Evolutionary conservation across 2,113 vertebrate genomes (phyloP), one percentile per base, ranked within the genome.

Genomic region (Ochotona princeps): DNA sequence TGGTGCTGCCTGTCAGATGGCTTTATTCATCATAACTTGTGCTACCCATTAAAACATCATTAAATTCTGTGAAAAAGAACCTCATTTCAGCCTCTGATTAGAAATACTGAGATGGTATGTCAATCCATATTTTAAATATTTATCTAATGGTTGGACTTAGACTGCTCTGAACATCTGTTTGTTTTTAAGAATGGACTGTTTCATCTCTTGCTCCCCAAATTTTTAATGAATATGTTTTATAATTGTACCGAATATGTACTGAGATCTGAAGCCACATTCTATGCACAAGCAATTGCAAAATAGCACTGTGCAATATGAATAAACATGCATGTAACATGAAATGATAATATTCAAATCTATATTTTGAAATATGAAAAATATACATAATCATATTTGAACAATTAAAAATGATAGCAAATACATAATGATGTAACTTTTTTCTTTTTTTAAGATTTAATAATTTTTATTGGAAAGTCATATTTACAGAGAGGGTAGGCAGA

Each of bases 101-200:
- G 25, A 80, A 95, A 93, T 73, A 90, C 4, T 91, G 44, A 95
- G 76, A 87, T 44, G 88, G 72, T 96, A 78, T 87, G 83, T 67
- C 75, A 95, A 86, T 1, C 30, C 28, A 88, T 83, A 92, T 90
- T 94, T 96, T 93, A 96, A 96, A 92, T 94, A 95, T 96, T 95
- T 81, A 66, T 88, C 49, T 92, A 75, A 84, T 96, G 94, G 94
- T 94, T 92, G 75, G 90, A 89, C 75, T 93, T 88, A 95, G 91
- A 92, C 92, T 97, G 94, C 54, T 94, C 47, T 89, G 89, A 94
- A 95, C 96, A 95, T 95, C 93, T 96, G 94, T 13, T 94, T 89
- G 13, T 89, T 96, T 94, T 93, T 83, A 91, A 83, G 83, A 92
- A 67, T 66, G 85, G 54, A 93, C 74, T 89, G 75, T 94, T 17